Conservation (phyloP, 2,797 vertebrate species). For the Gorsachius magnificus region DNA sequence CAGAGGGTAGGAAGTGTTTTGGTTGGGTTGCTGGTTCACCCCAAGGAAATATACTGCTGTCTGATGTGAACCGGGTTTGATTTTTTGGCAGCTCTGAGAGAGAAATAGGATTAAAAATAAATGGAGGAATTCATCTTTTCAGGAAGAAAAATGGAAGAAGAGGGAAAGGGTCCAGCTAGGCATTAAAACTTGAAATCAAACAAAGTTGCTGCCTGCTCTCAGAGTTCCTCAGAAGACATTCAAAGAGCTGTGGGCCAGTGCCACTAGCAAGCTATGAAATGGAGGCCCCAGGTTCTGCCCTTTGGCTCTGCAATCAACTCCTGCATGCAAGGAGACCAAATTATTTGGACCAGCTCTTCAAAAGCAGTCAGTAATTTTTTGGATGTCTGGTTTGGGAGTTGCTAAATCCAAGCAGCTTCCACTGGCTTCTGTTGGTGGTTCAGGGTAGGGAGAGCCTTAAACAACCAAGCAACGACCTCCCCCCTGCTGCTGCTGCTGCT, state of each 20-base stretch:
- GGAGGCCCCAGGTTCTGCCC: background rate
- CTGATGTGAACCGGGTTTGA: background rate
- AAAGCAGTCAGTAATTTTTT: background rate
- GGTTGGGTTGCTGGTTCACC: background rate
- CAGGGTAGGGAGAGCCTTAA: background rate
- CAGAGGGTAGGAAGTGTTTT: background rate
- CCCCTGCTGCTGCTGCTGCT: background rate
- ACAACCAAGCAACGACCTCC: background rate
- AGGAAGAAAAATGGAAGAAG: slow-evolving; percentile 3
- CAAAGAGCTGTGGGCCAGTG: background rate
- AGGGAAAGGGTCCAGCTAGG: slow-evolving; percentile 3
- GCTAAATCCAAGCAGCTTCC: background rate
- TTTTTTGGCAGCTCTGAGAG: background rate
- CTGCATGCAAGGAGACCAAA: accelerated
- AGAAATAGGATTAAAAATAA: slow-evolving; percentile 44
- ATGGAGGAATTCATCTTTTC: slow-evolving; percentile 28
- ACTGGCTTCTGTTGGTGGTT: background rate
- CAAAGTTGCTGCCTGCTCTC: background rate
- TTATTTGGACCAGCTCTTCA: background rate
- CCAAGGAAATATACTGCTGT: background rate
- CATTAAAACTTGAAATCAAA: background rate
- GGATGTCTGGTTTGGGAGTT: background rate
- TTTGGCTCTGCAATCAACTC: background rate
- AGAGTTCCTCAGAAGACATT: background rate
- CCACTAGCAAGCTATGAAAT: accelerated